These are phyloP conservation scores for Cryptoprocta ferox DNA, from an alignment of 2,797 vertebrate species.

Conservation along the genomic window DNA sequence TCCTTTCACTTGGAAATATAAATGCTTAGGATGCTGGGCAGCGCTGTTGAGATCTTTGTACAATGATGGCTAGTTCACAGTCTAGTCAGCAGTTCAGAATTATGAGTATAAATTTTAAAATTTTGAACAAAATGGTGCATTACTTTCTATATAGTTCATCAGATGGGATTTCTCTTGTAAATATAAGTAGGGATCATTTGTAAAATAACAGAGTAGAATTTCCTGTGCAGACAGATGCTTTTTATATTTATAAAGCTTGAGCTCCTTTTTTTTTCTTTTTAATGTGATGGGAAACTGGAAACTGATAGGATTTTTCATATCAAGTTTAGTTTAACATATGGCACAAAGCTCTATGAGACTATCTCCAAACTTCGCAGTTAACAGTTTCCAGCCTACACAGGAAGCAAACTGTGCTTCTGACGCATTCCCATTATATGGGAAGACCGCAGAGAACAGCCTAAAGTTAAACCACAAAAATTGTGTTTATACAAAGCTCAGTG, in stretches of 20 bases:
- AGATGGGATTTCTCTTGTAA: constrained; percentile 65
- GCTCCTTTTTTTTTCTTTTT: background rate
- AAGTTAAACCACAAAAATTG: constrained; percentile 47
- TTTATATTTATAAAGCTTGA: constrained; percentile 71
- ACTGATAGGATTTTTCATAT: constrained; percentile 65
- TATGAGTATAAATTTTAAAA: background rate
- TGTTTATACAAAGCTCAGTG: constrained; percentile 30
- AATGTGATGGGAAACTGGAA: constrained; percentile 75
- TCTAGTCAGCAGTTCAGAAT: background rate
- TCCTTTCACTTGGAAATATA: constrained; percentile 10
- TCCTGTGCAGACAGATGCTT: constrained; percentile 78
- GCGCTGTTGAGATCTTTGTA: background rate
- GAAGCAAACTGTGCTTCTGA: constrained; percentile 69
- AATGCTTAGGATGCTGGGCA: constrained; percentile 3
- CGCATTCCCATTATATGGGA: constrained; percentile 28
- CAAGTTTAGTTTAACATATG: constrained; percentile 69
- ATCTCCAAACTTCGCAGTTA: constrained; percentile 60
- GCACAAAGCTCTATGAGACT: constrained; percentile 3
- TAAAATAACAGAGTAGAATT: constrained; percentile 70
- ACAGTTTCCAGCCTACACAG: constrained; percentile 65
- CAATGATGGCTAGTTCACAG: background rate
- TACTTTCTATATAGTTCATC: constrained; percentile 15
- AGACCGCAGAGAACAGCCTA: constrained; percentile 58
- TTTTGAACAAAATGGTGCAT: constrained; percentile 31
- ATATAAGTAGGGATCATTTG: constrained; percentile 61